Evolutionary conservation across 2,888 invertebrate genomes (phyloP), one percentile per base, ranked within the genome.

Genomic region (Eurytoma adleriae): DNA sequence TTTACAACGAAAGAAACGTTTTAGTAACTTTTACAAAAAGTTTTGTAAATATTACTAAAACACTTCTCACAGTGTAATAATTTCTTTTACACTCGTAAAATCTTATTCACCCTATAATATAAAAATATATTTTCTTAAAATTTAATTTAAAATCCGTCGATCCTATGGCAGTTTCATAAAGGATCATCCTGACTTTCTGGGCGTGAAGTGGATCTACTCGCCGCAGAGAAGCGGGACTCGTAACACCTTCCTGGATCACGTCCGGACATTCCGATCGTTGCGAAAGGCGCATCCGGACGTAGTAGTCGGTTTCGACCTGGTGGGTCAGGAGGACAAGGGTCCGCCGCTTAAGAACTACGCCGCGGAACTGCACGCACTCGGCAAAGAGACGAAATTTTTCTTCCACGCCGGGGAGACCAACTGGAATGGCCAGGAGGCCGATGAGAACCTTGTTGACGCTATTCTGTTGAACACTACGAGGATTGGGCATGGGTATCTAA

Each of bases 331-430:
- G 88, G 96, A 96, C 86, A 87, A 91, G 68, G 96, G 96, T 0
- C 90, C 91, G 54, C 94, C 95, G 0, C 88, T 96, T 0, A 88
- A 92, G 57, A 92, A 93, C 20, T 95, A 94, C 81, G 91, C 93
- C 0, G 91, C 94, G 0, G 91, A 93, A 82, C 87, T 96, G 57
- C 84, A 92, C 27, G 86, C 89, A 7, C 74, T 84, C 12, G 48
- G 67, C 0, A 12, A 12, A 0, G 82, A 80, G 18, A 82, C 80
- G 30, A 96, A 94, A 86, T 96, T 96, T 86, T 96, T 94, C 87
- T 96, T 96, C 86, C 96, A 96, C 87, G 95, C 96, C 0, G 96
- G 96, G 0, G 96, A 96, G 90, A 96, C 96, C 0, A 94, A 95
- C 87, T 95, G 96, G 95, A 93, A 91, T 86, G 95, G 94, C 24